Evolutionary conservation across 2,797 vertebrate species (phyloP), one percentile per base, ranked within the genome.

Genomic region (Adelosebastes latens): DNA sequence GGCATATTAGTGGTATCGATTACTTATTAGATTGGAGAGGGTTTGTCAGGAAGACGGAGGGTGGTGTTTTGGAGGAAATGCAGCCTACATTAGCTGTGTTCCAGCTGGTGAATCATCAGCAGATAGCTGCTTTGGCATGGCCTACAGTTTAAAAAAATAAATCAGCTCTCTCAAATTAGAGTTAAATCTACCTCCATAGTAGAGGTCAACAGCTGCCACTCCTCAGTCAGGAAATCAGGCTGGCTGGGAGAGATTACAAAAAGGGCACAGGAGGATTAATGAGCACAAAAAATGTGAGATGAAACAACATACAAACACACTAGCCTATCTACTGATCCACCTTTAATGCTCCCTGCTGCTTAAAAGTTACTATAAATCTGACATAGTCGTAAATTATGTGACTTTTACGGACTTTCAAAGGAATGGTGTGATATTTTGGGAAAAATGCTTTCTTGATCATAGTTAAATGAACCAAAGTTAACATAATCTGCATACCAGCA

Each of bases 181-280:
- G 75, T 87, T 85, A 85, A 92, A 87, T 87, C 80, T 86, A 29
- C 80, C 66, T 87, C 72, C 79, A 79, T 58, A 29, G 66, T 22
- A 65, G 87, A 92, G 83, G 86, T 88, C 87, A 91, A 88, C 93
- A 92, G 91, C 91, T 93, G 92, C 89, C 84, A 85, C 88, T 82
- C 79, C 68, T 86, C 81, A 64, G 79, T 83, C 75, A 86, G 89
- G 76, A 86, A 88, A 85, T 75, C 74, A 68, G 83, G 70, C 80
- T 75, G 87, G 65, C 86, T 84, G 79, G 72, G 65, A 80, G 84
- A 90, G 92, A 90, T 93, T 91, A 90, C 55, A 29, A 87, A 92
- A 92, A 93, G 90, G 90, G 75, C 90, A 91, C 36, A 16, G 82
- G 64, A 72, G 81, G 92, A 92, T 90, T 91, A 90, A 89, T 73